phyloP scores from a whole-genome alignment of 2,113 vertebrate genomes.

The Pleuronectes platessa region DNA sequence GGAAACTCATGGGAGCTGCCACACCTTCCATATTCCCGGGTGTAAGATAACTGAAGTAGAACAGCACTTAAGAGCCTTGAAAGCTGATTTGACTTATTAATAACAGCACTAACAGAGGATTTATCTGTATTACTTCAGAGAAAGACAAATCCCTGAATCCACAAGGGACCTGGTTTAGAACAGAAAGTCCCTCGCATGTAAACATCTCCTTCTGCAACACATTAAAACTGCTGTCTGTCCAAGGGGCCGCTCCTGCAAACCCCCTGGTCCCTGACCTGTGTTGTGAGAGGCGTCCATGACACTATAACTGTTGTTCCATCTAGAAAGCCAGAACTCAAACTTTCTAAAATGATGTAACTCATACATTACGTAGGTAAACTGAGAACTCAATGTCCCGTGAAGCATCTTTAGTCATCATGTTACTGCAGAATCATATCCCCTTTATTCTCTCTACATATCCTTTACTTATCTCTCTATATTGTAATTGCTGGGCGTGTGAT shows the following conservation, averaged over 20 bases:
- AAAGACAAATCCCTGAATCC: neutral
- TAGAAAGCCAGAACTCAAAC: neutral
- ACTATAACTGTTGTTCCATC: neutral
- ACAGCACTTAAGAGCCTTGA: neutral
- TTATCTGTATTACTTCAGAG: neutral
- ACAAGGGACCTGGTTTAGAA: neutral
- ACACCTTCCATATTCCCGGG: neutral
- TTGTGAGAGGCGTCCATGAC: conserved; percentile 8
- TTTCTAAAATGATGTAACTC: neutral
- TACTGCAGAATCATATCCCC: too few relatives aligned
- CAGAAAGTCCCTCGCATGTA: neutral
- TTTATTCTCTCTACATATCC: neutral
- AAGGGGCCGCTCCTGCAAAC: neutral
- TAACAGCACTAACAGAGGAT: neutral
- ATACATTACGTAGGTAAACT: neutral
- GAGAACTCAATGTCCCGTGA: too few relatives aligned
- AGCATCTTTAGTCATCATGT: too few relatives aligned
- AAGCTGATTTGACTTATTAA: neutral
- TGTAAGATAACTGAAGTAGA: neutral
- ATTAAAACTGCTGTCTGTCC: neutral
- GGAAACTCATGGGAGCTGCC: neutral
- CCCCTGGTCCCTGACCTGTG: conserved; percentile 12
- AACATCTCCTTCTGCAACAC: neutral
- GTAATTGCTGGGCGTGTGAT: neutral
- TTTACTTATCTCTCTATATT: neutral